phyloP scores from a whole-genome alignment of 2,888 invertebrate genomes.

The Ochropleura leucogaster region DNA sequence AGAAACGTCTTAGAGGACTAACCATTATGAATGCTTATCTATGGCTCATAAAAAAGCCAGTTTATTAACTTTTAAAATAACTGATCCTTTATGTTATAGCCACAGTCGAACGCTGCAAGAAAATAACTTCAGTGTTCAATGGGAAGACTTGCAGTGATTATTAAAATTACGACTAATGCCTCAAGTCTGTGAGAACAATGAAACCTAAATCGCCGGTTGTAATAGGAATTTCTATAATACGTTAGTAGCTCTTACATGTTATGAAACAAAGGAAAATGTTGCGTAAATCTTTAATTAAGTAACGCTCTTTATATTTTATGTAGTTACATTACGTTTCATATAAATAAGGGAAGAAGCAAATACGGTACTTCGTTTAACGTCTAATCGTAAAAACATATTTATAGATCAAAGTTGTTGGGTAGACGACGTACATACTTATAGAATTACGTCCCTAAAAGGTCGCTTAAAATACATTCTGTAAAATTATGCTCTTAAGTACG shows the following conservation, averaged over 20 bases:
- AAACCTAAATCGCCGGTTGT: constrained; percentile 36
- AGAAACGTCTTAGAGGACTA: constrained; percentile 44
- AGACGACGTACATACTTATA: background rate
- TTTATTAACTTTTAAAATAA: constrained; percentile 66
- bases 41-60: constrained; percentile 64
- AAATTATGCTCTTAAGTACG: background rate
- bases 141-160: constrained; percentile 22
- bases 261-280: constrained; percentile 35
- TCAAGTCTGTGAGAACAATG: constrained; percentile 40
- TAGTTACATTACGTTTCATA: constrained; percentile 5
- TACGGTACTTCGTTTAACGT: constrained; percentile 15
- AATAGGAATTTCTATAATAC: constrained; percentile 18
- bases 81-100: constrained; percentile 27
- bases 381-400: constrained; percentile 33
- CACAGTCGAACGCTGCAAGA: constrained; percentile 17
- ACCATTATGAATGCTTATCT: constrained; percentile 53
- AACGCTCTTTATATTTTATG: constrained; percentile 11
- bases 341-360: constrained; percentile 25
- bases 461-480: constrained; percentile 3
- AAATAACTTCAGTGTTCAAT: constrained; percentile 35
- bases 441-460: constrained; percentile 22
- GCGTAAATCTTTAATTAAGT: constrained; percentile 12
- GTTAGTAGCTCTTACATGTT: constrained; percentile 7
- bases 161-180: constrained; percentile 21
- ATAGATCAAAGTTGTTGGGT: constrained; percentile 26